Percentiles rank a stretch among this genome's conserved stretches.
phyloP scores from a whole-genome alignment of 2,113 vertebrate genomes.

The Petroica traversi region DNA sequence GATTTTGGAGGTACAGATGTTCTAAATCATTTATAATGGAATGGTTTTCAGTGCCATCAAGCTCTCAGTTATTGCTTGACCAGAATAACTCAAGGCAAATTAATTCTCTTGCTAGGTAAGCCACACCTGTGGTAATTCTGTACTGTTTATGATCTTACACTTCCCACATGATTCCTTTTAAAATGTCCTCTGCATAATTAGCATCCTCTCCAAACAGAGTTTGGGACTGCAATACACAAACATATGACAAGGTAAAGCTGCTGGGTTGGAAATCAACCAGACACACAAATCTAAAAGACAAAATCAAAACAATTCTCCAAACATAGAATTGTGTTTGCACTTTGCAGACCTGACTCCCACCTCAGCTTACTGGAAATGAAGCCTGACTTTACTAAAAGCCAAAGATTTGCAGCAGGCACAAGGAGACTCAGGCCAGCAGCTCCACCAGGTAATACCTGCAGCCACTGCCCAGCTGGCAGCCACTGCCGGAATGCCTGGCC shows the following conservation, averaged over 20 bases:
- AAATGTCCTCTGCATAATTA: neutral
- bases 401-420: rapidly evolving
- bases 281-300: neutral
- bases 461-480: neutral
- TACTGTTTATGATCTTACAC: neutral
- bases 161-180: neutral
- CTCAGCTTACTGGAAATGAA: neutral
- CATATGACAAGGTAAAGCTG: neutral
- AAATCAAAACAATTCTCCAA: neutral
- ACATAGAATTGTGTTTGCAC: neutral
- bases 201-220: neutral
- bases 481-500: neutral
- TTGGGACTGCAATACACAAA: neutral
- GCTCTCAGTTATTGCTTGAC: neutral
- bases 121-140: neutral
- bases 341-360: neutral
- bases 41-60: neutral
- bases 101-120: neutral
- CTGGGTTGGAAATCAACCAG: neutral
- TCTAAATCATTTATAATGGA: neutral
- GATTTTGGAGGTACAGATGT: neutral
- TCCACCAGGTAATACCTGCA: neutral
- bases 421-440: neutral
- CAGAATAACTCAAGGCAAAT: conserved; percentile 3
- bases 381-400: neutral